Evolutionary conservation across 2,113 vertebrate genomes (phyloP).

Genomic region (Hypocryptadius cinnamomeus): DNA sequence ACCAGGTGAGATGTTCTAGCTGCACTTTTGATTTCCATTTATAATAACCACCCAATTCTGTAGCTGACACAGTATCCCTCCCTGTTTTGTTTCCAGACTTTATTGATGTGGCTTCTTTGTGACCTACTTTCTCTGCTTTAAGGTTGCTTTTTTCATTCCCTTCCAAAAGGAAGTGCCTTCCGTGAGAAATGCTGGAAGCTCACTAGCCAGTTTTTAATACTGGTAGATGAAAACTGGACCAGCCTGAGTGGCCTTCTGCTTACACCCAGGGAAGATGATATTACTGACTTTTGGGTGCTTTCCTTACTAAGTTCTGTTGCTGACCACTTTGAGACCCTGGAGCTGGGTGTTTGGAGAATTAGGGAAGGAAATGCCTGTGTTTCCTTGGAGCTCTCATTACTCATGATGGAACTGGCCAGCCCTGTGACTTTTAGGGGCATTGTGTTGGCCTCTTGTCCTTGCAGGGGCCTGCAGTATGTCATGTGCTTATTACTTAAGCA

Average conservation of each 20-base stretch:
- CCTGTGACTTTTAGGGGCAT: background rate
- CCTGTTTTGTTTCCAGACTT: background rate
- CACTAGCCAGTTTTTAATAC: background rate
- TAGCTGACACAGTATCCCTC: background rate
- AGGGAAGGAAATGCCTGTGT: background rate
- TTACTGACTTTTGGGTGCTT: background rate
- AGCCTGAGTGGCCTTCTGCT: background rate
- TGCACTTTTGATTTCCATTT: background rate
- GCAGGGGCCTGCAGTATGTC: background rate
- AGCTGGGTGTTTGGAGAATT: background rate
- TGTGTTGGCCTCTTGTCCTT: background rate
- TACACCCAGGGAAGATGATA: background rate
- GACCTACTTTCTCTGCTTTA: background rate
- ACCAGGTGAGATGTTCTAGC: background rate
- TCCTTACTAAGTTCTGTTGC: background rate
- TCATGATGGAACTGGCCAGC: background rate
- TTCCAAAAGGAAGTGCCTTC: background rate
- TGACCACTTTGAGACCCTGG: background rate
- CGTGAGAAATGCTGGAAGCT: background rate
- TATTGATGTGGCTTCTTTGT: constrained; percentile 16
- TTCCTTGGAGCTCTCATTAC: background rate
- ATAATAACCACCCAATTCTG: background rate
- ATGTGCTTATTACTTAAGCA: background rate
- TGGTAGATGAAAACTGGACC: background rate
- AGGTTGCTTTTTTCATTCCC: background rate